phyloP scores from a whole-genome alignment of 2,888 invertebrate genomes.

The Campaea margaritaria region DNA sequence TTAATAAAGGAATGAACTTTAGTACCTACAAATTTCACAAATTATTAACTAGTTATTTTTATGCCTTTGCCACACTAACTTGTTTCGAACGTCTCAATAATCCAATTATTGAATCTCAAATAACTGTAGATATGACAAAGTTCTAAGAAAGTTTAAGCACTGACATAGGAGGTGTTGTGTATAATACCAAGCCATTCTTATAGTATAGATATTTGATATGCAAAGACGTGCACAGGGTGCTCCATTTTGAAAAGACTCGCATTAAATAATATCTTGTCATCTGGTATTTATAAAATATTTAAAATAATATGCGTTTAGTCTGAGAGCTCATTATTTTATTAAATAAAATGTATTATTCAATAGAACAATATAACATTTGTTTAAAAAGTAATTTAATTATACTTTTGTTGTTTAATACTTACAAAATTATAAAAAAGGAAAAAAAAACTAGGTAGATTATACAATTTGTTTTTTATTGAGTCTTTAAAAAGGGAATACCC shows the following conservation, averaged over 20 bases:
- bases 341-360: no score
- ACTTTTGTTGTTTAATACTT: no score
- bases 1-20: conserved; percentile 11
- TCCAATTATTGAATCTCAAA: conserved; percentile 21
- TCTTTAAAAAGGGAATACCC: neutral
- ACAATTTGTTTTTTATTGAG: no score
- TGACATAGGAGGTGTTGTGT: conserved; percentile 4
- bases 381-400: no score
- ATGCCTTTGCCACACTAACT: conserved; percentile 2
- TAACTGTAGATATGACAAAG: conserved; percentile 4
- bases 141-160: neutral
- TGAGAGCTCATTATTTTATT: no score
- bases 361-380: no score
- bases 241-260: conserved; percentile 6
- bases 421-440: no score
- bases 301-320: no score
- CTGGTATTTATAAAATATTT: no score
- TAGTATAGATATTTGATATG: conserved; percentile 40
- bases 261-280: neutral
- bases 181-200: conserved; percentile 29
- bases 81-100: conserved; percentile 19
- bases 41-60: neutral
- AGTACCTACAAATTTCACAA: conserved; percentile 3
- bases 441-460: no score
- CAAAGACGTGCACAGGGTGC: conserved; percentile 30